Conservation (phyloP, 37 sponge, comb jelly and placozoan genomes). For the Halichondria panicea region DNA sequence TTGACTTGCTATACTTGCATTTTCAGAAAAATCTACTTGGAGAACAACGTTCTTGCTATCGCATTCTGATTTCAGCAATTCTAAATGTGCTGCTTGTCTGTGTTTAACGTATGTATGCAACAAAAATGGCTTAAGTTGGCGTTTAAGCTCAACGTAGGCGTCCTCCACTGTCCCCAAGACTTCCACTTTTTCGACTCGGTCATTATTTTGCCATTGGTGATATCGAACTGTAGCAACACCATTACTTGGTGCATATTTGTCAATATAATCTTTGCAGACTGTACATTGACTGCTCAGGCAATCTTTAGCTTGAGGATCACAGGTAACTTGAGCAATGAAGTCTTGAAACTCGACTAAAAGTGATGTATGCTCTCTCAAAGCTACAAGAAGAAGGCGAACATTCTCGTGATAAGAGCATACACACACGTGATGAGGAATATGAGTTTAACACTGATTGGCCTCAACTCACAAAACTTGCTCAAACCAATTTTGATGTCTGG, state of each 20-base stretch:
- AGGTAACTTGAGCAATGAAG: constrained; percentile 24
- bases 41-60: constrained; percentile 31
- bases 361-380: constrained; percentile 31
- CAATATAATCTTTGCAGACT: constrained; percentile 13
- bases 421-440: constrained; percentile 45
- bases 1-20: constrained; percentile 16
- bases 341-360: constrained; percentile 6
- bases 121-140: constrained; percentile 25
- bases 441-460: constrained; percentile 38
- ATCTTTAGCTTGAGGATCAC: constrained; percentile 10
- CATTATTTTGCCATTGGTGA: constrained; percentile 29
- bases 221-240: constrained; percentile 6
- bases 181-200: constrained; percentile 18
- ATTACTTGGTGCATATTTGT: constrained; percentile 18
- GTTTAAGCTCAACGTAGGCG: constrained; percentile 17
- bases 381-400: constrained; percentile 41
- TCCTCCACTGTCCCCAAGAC: constrained; percentile 24
- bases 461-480: constrained; percentile 41
- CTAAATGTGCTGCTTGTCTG: constrained; percentile 27
- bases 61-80: constrained; percentile 1
- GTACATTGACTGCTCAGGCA: constrained; percentile 24
- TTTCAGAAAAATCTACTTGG: constrained; percentile 49
- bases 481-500: constrained; percentile 17
- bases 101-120: constrained; percentile 30
- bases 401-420: constrained; percentile 50